A percentile compares a stretch with the other conserved stretches of the same genome.
phyloP scores from a whole-genome alignment of 2,888 invertebrate genomes.

The Lasioglossum villosulum region DNA sequence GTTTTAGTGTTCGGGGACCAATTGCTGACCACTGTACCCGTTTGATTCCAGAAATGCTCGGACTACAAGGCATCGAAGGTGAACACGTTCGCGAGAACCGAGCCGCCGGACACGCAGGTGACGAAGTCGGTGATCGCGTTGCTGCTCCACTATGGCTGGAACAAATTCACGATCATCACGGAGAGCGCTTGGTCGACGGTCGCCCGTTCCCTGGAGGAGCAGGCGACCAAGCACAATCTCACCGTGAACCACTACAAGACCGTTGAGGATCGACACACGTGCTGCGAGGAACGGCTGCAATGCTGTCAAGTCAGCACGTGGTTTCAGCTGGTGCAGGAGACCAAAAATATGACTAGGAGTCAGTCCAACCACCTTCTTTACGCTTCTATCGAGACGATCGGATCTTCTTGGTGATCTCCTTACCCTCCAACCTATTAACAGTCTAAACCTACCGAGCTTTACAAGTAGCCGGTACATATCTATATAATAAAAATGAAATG shows the following conservation, averaged over 20 bases:
- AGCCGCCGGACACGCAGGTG: conserved; percentile 97
- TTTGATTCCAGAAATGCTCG: conserved; percentile 94
- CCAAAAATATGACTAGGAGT: conserved; percentile 94
- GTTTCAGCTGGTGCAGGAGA: conserved; percentile 93
- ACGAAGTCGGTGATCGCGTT: conserved; percentile 97
- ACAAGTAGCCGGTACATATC: no score
- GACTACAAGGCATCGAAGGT: conserved; percentile 94
- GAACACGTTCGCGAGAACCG: conserved; percentile 96
- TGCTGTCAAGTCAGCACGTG: conserved; percentile 93
- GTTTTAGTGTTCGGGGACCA: neutral
- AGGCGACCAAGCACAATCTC: conserved; percentile 92
- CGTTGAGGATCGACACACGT: conserved; percentile 90
- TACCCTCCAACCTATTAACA: neutral
- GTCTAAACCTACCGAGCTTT: no score
- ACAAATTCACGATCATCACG: conserved; percentile 95
- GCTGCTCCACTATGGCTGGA: conserved; percentile 96
- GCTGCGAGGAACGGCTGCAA: conserved; percentile 90
- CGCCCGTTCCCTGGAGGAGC: conserved; percentile 91
- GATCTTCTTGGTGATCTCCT: neutral
- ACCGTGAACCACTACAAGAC: conserved; percentile 92
- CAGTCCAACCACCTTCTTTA: conserved; percentile 81
- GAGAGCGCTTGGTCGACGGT: conserved; percentile 93
- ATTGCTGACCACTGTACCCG: conserved; percentile 21
- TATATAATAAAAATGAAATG: no score
- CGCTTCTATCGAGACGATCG: conserved; percentile 3